Base-by-base conservation (phyloP, 2,797 vertebrate genomes). In the Pseudotriccus pelzelni region DNA sequence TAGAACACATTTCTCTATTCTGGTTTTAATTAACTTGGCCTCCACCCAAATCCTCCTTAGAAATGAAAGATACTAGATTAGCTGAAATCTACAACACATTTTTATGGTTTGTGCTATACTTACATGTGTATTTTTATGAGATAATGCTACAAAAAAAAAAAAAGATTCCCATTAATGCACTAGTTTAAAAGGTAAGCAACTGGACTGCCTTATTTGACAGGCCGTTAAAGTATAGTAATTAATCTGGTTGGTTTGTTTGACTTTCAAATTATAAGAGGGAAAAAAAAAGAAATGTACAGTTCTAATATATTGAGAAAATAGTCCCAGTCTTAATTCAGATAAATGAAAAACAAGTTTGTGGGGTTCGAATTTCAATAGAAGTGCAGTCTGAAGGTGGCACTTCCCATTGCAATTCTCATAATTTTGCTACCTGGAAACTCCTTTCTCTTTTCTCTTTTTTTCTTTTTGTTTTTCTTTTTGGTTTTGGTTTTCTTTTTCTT, bases 11-110 rank as follows among this genome's bases (percentile, higher is more conserved):
- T 95, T 92, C 80, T 94, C 80, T 94, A 69, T 90, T 94, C 94
- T 96, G 94, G 77, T 89, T 97, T 91, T 93, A 92, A 90, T 95
- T 94, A 94, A 87, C 69, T 90, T 92, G 87, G 84, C 93, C 68
- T 94, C 83, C 39, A 64, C 41, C 69, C 93, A 94, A 96, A 75
- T 88, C 69, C 63, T 91, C 47, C 85, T 93, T 74, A 81, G 87
- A 74, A 95, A 87, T 79, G 79, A 82, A 90, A 94, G 74, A 92
- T 94, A 94, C 75, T 49, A 34, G 78, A 93, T 94, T 56, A 74
- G 68, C 64, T 74, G 43, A 73, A 69, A 90, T 75, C 91, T 95
- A 81, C 66, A 93, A 64, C 63, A 63, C 43, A 64, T 92, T 96
- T 95, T 93, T 90, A 94, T 46, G 78, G 78, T 85, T 94, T 66